Evolutionary conservation across 2,113 vertebrate genomes (phyloP).

Genomic region (Opisthocomus hoazin): DNA sequence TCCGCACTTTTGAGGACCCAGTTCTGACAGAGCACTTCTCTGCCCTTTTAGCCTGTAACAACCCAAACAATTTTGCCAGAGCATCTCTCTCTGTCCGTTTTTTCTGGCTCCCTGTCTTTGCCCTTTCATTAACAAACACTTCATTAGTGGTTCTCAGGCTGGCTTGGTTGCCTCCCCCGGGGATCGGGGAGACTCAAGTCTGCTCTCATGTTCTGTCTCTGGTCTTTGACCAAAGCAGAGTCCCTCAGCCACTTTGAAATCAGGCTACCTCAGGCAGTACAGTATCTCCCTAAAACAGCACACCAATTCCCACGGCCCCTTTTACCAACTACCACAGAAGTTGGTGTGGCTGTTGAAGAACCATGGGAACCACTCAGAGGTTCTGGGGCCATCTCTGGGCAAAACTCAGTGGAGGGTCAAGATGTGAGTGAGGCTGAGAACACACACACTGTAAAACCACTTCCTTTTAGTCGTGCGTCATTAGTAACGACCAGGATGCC

Average conservation of each 20-base stretch:
- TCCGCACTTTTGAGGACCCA: neutral
- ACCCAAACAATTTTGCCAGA: neutral
- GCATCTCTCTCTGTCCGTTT: neutral
- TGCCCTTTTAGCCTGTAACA: neutral
- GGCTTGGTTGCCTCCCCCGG: neutral
- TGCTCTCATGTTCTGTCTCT: neutral
- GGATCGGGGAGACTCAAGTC: neutral
- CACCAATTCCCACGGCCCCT: neutral
- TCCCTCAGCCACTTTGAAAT: neutral
- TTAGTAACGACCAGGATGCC: neutral
- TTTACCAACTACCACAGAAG: neutral
- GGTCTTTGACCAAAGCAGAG: neutral
- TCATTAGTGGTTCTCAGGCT: constrained; percentile 22
- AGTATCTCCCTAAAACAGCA: neutral
- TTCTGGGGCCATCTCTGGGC: neutral
- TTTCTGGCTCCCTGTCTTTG: neutral
- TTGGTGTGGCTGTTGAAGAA: neutral
- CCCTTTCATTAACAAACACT: constrained; percentile 10
- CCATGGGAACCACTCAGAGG: neutral
- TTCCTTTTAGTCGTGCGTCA: neutral
- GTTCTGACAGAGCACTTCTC: neutral
- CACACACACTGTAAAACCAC: neutral
- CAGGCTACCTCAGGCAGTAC: neutral
- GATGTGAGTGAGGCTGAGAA: neutral
- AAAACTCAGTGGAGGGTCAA: neutral